Evolutionary conservation across 1,140 invertebrate genomes (phyloP), one percentile per base, ranked within the genome.

Genomic region (Daktulosphaira vitifoliae): DNA sequence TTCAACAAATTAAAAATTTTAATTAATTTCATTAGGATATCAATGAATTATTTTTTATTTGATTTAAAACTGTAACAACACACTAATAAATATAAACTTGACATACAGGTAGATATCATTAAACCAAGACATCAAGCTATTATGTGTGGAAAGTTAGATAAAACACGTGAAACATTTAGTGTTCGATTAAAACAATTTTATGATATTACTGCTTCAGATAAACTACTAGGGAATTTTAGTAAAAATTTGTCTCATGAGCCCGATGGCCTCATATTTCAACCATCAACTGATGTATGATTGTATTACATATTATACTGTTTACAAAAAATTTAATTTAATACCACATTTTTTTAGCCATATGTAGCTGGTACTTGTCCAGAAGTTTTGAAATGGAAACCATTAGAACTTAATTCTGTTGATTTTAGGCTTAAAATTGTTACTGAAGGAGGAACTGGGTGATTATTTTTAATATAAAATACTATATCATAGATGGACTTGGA

Each of bases 251-350:
- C 82, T 20, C 97, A 99, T 73, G 93, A 98, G 76, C 93, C 96
- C 0, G 97, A 99, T 75, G 97, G 97, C 48, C 78, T 99, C 0
- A 95, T 99, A 71, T 99, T 98, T 74, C 96, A 99, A 74, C 97
- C 97, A 1, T 81, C 86, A 0, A 80, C 82, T 68, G 86, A 91
- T 70, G 84, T 86, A 73, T 73, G 72, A 64, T 29, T 37, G 2
- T 50, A 29, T 59, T 5, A 38, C 2, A 51, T 25, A 49, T 54
- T 42, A n/a, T 64, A 26, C 37, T n/a, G 6, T 3, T 65, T 25
- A 15, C 44, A 22, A 37, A 29, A 8, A 1, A 23, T 64, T 48
- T 16, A 33, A 33, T 15, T 22, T 49, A 22, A 20, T 2, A 69
- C 71, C 70, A 59, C 66, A 69, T 68, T 65, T 69, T 81, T 81